Evolutionary conservation across 2,113 vertebrate species (phyloP), one percentile per base, ranked within the genome.

Genomic region (Prionailurus bengalensis): DNA sequence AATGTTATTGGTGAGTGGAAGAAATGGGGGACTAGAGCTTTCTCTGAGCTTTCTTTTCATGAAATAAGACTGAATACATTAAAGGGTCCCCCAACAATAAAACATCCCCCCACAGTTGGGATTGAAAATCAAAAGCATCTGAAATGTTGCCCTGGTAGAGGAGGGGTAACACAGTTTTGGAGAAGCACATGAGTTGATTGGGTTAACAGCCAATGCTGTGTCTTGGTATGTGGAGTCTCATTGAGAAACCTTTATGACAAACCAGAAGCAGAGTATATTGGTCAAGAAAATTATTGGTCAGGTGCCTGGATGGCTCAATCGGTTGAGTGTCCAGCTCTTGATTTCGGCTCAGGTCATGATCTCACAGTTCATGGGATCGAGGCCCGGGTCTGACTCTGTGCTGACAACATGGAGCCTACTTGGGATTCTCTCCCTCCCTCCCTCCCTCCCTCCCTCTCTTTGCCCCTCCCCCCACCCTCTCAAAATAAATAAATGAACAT

Each of bases 1-100:
- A 3, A n/a, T 93, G 39, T 73, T 68, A 68, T 76, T 19, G 1
- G 66, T 63, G 17, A 21, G 31, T 91, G 4, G 95, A 89, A 96
- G 58, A 79, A n/a, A 58, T 55, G 42, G 61, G 73, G 55, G 39
- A 51, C 91, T 87, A 78, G 31, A 91, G 33, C 11, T 83, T 79
- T 58, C 58, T 94, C 88, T 90, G 93, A 90, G 61, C 53, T 81
- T 93, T 91, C 85, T 74, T 13, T 65, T 88, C 68, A 82, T 91
- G 78, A 89, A 51, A 73, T 83, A 89, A 86, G 19, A 71, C 33
- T n/a, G 61, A 89, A 63, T 51, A 6, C 21, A 76, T 85, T 76
- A 17, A 39, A 89, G n/a, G 0, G 1, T 23, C 3, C 70, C 42
- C 65, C 53, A 5, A 55, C 14, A 48, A 36, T 2, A 76, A 79